Evolutionary conservation across 2,797 vertebrate species (phyloP), one percentile per base, ranked within the genome.

Genomic region (Picus viridis): DNA sequence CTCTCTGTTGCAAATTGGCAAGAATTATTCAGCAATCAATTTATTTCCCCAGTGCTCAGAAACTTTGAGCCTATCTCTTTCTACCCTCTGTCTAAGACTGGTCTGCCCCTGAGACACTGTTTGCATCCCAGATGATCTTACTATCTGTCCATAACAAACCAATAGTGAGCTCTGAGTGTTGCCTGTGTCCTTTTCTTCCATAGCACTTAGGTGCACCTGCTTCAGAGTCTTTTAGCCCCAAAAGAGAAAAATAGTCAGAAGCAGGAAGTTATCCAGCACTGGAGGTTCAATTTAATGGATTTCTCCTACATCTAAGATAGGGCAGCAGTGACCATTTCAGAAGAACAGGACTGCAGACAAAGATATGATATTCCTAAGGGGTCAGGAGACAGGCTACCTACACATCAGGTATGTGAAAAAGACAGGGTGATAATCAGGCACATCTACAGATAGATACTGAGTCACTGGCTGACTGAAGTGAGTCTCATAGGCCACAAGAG

Each of bases 281-380:
- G 17, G 17, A 87, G 39, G 22, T 16, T 32, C 7, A 27, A 8
- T 68, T 59, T 8, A 13, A 32, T 47, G 58, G 49, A 19, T 32
- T 32, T 43, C 17, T 67, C 17, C 39, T 47, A 5, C 5, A 17
- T 30, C 10, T 32, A 27, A 14, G 7, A 14, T 26, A 29, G 2
- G 16, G 12, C 32, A 86, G 30, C 15, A 39, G 23, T 26, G 17
- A 11, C 8, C 13, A 3, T 63, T 74, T 84, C 71, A 51, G 83
- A 69, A 56, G 23, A n/a, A 41, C 19, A 16, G 23, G 6, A 7
- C 15, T 15, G 27, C 26, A 63, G 30, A 56, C 13, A 74, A 58
- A n/a, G 8, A 17, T 34, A 12, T 0, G 1, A 67, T 32, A 12
- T 43, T 49, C 32, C 29, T 4, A 7, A 23, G 20, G 8, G 13